phyloP scores from a whole-genome alignment of 2,797 vertebrate genomes.

The Mastacembelus armatus region DNA sequence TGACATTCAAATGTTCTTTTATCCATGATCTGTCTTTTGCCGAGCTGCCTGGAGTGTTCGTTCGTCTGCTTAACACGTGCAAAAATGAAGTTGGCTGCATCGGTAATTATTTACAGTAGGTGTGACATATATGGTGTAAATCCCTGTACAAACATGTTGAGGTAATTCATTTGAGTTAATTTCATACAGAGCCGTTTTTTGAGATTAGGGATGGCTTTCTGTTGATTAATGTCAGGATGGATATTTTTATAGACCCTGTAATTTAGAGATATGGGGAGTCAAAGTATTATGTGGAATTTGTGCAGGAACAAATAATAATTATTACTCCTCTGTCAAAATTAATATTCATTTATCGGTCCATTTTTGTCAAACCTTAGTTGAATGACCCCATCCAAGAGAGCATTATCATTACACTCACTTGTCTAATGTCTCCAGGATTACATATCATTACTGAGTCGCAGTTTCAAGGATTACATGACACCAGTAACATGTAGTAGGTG shows the following conservation, averaged over 20 bases:
- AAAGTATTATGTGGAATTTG: neutral
- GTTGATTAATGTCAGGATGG: neutral
- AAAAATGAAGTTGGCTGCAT: no score
- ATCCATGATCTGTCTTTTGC: neutral
- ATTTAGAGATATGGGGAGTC: neutral
- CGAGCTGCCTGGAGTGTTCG: neutral
- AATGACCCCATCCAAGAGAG: neutral
- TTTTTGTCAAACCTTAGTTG: neutral
- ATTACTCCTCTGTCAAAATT: no score
- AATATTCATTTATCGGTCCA: neutral
- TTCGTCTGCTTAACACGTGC: neutral
- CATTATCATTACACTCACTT: slow-evolving; percentile 28
- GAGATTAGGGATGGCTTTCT: no score
- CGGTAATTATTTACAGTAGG: no score
- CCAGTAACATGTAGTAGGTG: slow-evolving; percentile 57
- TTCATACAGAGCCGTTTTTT: no score
- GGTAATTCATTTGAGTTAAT: no score
- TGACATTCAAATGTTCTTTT: neutral
- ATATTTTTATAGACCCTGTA: neutral
- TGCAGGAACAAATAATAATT: no score
- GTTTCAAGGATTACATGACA: slow-evolving; percentile 66
- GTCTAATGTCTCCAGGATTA: slow-evolving; percentile 18
- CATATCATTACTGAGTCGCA: slow-evolving; percentile 47
- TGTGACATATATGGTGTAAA: no score
- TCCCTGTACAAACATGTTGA: no score